Evolutionary conservation across 2,888 invertebrate species (phyloP).

Genomic region (Keiferia lycopersicella): DNA sequence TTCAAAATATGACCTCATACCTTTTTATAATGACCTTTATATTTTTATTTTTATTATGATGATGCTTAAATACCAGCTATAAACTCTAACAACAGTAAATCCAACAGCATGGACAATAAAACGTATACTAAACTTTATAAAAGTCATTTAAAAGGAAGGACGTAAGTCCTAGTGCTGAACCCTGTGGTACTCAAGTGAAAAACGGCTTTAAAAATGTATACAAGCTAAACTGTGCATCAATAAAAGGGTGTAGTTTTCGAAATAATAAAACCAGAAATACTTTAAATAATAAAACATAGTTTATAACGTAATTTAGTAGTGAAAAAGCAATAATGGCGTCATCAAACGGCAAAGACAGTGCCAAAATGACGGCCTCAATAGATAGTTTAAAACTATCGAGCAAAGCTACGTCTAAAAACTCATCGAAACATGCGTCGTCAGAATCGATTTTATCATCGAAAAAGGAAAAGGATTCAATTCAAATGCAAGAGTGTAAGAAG

Average conservation of each 20-base stretch:
- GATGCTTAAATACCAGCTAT: constrained; percentile 18
- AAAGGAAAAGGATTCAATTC: constrained; percentile 72
- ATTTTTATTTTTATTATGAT: constrained; percentile 8
- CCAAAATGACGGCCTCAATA: constrained; percentile 70
- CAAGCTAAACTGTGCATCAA: too few species aligned
- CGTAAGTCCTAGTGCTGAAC: neutral
- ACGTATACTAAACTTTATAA: constrained; percentile 13
- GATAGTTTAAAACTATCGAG: constrained; percentile 76
- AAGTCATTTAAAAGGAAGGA: constrained; percentile 1
- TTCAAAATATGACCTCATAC: neutral
- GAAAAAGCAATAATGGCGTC: constrained; percentile 62
- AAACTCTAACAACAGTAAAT: constrained; percentile 1
- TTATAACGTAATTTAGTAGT: neutral
- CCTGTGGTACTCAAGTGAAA: constrained; percentile 2
- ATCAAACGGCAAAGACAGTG: constrained; percentile 68
- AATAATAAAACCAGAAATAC: neutral
- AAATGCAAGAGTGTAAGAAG: constrained; percentile 78
- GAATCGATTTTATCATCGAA: constrained; percentile 74
- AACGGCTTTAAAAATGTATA: neutral
- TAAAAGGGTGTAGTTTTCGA: neutral
- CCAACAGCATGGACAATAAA: constrained; percentile 11
- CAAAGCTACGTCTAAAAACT: constrained; percentile 66
- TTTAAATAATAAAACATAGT: neutral
- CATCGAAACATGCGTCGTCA: constrained; percentile 74
- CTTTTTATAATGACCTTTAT: neutral